These are phyloP conservation scores for Pygmarrhopalites habei DNA, from an alignment of 1,140 invertebrate species.

Conservation along the genomic window DNA sequence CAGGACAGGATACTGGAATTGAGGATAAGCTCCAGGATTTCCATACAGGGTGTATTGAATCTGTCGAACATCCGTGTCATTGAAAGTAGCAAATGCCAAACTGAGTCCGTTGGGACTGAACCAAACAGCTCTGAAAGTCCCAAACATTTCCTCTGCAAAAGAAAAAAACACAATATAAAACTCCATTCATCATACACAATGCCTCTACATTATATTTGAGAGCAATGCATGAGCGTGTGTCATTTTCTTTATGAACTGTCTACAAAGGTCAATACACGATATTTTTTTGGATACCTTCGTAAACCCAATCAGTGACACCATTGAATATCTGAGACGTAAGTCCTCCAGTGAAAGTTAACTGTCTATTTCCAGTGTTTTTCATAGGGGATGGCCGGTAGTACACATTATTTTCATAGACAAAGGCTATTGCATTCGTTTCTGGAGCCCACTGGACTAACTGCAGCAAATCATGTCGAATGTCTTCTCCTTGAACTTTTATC, in stretches of 20 bases:
- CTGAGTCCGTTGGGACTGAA: conserved; percentile 72
- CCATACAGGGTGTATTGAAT: conserved; percentile 49
- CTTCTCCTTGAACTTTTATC: not conserved
- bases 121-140: conserved; percentile 76
- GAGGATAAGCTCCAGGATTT: conserved; percentile 37
- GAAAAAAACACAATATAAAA: no score
- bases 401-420: conserved; percentile 73
- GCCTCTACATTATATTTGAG: no score
- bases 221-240: no score
- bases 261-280: no score
- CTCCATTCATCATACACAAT: no score
- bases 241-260: not conserved
- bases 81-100: conserved; percentile 73
- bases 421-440: conserved; percentile 59
- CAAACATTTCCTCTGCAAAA: conserved; percentile 79
- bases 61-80: conserved; percentile 58
- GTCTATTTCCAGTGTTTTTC: conserved; percentile 45
- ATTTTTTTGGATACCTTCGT: conserved; percentile 55
- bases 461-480: conserved; percentile 43
- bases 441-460: conserved; percentile 67
- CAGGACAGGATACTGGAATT: conserved; percentile 44
- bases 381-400: conserved; percentile 57
- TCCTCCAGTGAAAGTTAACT: conserved; percentile 52
- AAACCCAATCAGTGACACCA: conserved; percentile 72
- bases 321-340: conserved; percentile 67